phyloP scores from a whole-genome alignment of 2,797 vertebrate species.

The Macroramphosus scolopax region DNA sequence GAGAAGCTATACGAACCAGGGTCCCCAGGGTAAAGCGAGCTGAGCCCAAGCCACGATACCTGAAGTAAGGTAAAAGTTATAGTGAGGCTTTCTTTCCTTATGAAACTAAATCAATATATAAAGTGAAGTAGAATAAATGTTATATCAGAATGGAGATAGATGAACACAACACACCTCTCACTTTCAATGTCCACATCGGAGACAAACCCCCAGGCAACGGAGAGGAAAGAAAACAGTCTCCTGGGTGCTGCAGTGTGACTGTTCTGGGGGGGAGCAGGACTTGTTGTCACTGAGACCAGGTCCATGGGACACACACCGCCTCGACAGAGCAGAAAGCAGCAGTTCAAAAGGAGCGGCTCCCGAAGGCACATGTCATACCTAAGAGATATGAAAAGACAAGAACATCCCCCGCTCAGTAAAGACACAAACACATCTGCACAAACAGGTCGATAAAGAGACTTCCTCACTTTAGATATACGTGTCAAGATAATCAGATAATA shows the following conservation, averaged over 20 bases:
- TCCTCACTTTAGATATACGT: not conserved
- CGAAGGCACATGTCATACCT: slow-evolving; percentile 91
- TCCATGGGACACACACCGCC: slow-evolving; percentile 85
- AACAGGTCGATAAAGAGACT: slow-evolving; percentile 10
- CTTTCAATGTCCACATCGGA: slow-evolving; percentile 94
- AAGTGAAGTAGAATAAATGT: no score
- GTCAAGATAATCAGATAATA: slow-evolving; percentile 10
- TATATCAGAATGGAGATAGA: not conserved
- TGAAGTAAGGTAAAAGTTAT: slow-evolving; percentile 30
- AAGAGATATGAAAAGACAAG: slow-evolving; percentile 25
- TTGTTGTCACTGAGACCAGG: slow-evolving; percentile 88
- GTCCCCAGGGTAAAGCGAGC: slow-evolving; percentile 91
- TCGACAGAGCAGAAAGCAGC: slow-evolving; percentile 88
- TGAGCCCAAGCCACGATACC: slow-evolving; percentile 86
- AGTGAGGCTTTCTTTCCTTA: slow-evolving; percentile 1
- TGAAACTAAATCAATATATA: not conserved
- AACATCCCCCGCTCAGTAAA: slow-evolving; percentile 10
- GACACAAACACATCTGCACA: slow-evolving; percentile 16
- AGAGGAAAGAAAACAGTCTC: slow-evolving; percentile 90
- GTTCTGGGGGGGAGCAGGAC: slow-evolving; percentile 71
- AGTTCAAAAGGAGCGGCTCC: slow-evolving; percentile 88
- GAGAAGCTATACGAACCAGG: slow-evolving; percentile 84
- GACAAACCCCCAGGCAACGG: slow-evolving; percentile 93
- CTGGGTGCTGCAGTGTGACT: slow-evolving; percentile 60
- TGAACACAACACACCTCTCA: slow-evolving; percentile 77